Base-by-base conservation (phyloP, 2,797 vertebrate genomes). In the Cetoscarus ocellatus region DNA sequence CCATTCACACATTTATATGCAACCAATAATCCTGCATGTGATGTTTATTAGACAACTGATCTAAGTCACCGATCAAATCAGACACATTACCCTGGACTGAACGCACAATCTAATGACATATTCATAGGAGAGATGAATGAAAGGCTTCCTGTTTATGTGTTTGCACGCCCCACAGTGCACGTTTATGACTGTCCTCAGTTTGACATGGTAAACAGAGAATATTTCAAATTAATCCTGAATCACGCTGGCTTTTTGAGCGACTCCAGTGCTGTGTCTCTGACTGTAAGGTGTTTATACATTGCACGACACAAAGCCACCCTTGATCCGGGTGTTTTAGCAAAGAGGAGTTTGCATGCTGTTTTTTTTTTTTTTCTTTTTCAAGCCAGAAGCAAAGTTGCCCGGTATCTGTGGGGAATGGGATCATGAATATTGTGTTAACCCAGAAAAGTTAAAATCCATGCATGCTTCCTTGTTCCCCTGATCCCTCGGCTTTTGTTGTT, bases 51-150 rank as follows among this genome's bases (percentile, higher is more conserved):
- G 82, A 89, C 88, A 80, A 72, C 70, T 73, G 83, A 93, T 93
- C 91, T 89, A 91, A 93, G 92, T 93, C 90, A 86, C 86, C 49
- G 80, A 85, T 80, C 56, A 77, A 90, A 92, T 88, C 82, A 71
- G 87, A 86, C 88, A 85, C 84, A 45, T 69, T 74, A 85, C 80
- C 39, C 66, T 50, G 50, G 43, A 10, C 47, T 89, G 78, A 92
- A 66, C 34, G 86, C 81, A 15, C 35, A 85, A 83, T 44, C 78
- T 86, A 80, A 81, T 79, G 89, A 90, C 86, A 89, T 90, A 93
- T 95, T 94, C 90, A 94, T 92, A 89, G 90, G 82, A 91, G 91
- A 90, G 86, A 90, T 87, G 88, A 67, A 78, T 72, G 27, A 61
- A 51, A 64, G 45, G 34, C 48, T 48, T 77, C 43, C 49, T 85